Evolutionary conservation across 2,888 invertebrate genomes (phyloP).

Genomic region (Dysmachus trigonus): DNA sequence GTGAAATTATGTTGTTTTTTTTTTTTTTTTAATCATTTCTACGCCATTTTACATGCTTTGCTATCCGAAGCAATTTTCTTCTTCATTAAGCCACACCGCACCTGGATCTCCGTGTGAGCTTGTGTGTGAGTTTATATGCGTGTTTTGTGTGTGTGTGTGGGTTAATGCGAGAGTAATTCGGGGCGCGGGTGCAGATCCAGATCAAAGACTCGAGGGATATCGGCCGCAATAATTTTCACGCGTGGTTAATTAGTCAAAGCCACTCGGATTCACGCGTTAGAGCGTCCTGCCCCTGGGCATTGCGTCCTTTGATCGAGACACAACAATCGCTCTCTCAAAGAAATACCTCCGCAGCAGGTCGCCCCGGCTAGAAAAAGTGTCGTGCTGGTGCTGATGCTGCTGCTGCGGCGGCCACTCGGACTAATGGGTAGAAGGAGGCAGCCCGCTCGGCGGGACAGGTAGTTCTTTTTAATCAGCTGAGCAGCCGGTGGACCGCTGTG

Average conservation of each 20-base stretch:
- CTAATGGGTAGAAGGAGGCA: background rate
- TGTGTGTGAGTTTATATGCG: too few species aligned
- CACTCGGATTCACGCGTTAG: constrained; percentile 39
- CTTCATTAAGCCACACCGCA: constrained; percentile 28
- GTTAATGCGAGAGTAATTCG: constrained; percentile 46
- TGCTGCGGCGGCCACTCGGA: background rate
- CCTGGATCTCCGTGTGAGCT: constrained; percentile 22
- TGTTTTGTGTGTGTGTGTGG: constrained; percentile 45
- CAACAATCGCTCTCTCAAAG: background rate
- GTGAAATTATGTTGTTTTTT: constrained; percentile 30
- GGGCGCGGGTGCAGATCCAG: constrained; percentile 43
- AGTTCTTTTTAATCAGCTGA: background rate
- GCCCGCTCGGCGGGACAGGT: background rate
- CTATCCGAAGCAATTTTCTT: constrained; percentile 27
- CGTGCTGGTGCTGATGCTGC: background rate
- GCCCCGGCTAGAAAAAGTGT: background rate
- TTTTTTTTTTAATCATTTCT: background rate
- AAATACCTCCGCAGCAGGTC: background rate
- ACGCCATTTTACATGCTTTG: background rate
- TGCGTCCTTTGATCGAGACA: constrained; percentile 8
- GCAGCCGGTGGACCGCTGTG: background rate
- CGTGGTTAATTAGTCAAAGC: constrained; percentile 48
- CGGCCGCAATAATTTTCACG: constrained; percentile 47
- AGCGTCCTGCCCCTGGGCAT: constrained; percentile 24
- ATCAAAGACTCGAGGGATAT: constrained; percentile 46